A percentile compares a stretch with the other conserved stretches of the same genome.
phyloP scores from a whole-genome alignment of 2,888 invertebrate genomes.

The Chrysolina americana region DNA sequence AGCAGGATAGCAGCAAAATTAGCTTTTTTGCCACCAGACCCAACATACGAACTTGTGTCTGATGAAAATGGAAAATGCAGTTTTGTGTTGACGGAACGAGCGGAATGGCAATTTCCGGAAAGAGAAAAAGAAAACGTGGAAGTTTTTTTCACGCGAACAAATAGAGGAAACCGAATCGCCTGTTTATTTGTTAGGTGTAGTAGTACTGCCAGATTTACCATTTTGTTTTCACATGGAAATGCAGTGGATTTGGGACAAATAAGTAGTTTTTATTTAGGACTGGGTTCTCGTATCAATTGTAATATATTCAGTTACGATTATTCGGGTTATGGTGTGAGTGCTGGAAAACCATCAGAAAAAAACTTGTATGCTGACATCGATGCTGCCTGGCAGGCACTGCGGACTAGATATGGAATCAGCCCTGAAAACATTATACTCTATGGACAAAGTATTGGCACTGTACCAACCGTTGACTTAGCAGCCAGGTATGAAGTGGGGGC shows the following conservation, averaged over 20 bases:
- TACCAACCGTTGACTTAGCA: slow-evolving; percentile 97
- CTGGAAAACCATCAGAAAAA: slow-evolving; percentile 97
- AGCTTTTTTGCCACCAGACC: slow-evolving; percentile 99
- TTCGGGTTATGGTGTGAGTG: slow-evolving; percentile 95
- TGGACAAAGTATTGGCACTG: slow-evolving; percentile 99
- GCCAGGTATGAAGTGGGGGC: slow-evolving; percentile 94
- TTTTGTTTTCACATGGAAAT: slow-evolving; percentile 98
- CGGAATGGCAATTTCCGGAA: slow-evolving; percentile 97
- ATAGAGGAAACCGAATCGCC: slow-evolving; percentile 95
- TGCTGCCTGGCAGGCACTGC: slow-evolving; percentile 94
- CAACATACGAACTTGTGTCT: slow-evolving; percentile 94
- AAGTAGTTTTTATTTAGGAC: slow-evolving; percentile 97
- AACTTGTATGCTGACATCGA: slow-evolving; percentile 98
- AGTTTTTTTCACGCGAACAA: slow-evolving; percentile 94
- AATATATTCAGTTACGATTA: slow-evolving; percentile 98
- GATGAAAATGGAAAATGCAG: slow-evolving; percentile 91
- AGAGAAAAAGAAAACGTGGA: slow-evolving; percentile 95
- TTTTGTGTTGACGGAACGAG: slow-evolving; percentile 88
- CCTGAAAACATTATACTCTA: slow-evolving; percentile 98
- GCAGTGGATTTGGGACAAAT: slow-evolving; percentile 99
- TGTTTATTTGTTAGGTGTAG: slow-evolving; percentile 96
- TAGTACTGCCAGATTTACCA: slow-evolving; percentile 92
- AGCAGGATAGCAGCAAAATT: slow-evolving; percentile 98
- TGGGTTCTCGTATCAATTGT: slow-evolving; percentile 96
- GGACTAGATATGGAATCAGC: slow-evolving; percentile 85